Conservation (phyloP, 2,797 vertebrate species). For the Melopsittacus undulatus region DNA sequence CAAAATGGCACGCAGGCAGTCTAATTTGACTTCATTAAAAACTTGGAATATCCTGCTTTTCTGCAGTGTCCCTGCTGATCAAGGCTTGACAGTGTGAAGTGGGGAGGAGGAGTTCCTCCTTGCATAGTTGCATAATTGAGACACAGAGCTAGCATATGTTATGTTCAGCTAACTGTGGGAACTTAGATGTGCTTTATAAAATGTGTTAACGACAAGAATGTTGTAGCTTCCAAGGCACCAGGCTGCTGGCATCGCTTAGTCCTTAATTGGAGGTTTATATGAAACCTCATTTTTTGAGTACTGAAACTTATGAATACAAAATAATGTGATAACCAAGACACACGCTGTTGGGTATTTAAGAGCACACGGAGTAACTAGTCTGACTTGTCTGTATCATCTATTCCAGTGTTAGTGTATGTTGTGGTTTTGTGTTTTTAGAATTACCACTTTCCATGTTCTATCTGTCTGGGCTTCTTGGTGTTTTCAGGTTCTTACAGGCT, state of each 20-base stretch:
- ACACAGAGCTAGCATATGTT: slow-evolving; percentile 48
- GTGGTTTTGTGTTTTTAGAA: not conserved
- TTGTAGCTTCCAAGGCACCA: slow-evolving; percentile 52
- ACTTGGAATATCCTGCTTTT: slow-evolving; percentile 9
- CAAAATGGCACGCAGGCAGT: not conserved
- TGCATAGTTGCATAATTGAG: slow-evolving; percentile 42
- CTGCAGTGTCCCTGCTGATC: slow-evolving; percentile 24
- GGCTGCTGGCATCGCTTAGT: slow-evolving; percentile 36
- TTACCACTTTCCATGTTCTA: not conserved
- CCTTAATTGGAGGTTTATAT: slow-evolving; percentile 44
- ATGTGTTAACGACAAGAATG: slow-evolving; percentile 45
- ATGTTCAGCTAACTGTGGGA: slow-evolving; percentile 25
- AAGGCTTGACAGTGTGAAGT: slow-evolving; percentile 33
- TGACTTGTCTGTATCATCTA: not conserved
- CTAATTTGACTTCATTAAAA: not conserved
- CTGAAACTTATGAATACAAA: slow-evolving; percentile 5
- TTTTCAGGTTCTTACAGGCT: not conserved
- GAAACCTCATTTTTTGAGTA: slow-evolving; percentile 35
- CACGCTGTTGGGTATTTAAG: not conserved
- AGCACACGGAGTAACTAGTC: not conserved
- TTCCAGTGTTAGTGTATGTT: not conserved
- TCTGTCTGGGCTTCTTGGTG: not conserved
- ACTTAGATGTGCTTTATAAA: slow-evolving; percentile 34
- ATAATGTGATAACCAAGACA: slow-evolving; percentile 23
- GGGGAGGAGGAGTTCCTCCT: slow-evolving; percentile 25